Percentiles rank a stretch among this genome's conserved stretches.
phyloP scores from a whole-genome alignment of 2,888 invertebrate species.

The Metopia argyrocephala region DNA sequence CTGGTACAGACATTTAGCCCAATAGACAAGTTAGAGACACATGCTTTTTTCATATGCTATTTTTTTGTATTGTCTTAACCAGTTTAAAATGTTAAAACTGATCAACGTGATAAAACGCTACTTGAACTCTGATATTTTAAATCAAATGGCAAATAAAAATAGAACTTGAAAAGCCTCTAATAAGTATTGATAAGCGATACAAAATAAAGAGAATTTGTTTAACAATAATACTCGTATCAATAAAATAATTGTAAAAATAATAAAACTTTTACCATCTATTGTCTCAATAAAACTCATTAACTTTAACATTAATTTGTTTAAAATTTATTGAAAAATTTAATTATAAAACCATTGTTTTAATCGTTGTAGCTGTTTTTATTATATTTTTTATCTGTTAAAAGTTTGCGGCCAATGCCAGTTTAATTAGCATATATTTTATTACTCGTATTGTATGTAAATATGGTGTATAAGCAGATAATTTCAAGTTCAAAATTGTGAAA shows the following conservation, averaged over 20 bases:
- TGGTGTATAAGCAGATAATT: slow-evolving; percentile 10
- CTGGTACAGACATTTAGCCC: slow-evolving; percentile 10
- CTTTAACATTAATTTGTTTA: slow-evolving; percentile 17
- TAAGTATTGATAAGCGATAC: background rate
- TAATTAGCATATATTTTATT: slow-evolving; percentile 53
- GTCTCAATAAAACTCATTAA: slow-evolving; percentile 25
- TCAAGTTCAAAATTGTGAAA: slow-evolving; percentile 42
- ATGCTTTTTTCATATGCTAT: background rate
- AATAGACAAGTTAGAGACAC: slow-evolving; percentile 47
- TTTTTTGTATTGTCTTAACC: slow-evolving; percentile 2
- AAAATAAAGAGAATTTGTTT: slow-evolving; percentile 7
- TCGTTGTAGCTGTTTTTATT: too few relatives aligned
- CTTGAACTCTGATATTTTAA: slow-evolving; percentile 58
- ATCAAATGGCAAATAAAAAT: slow-evolving; percentile 24
- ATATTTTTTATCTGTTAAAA: background rate
- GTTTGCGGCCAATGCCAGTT: slow-evolving; percentile 60
- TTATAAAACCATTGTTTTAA: too few relatives aligned
- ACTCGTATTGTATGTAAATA: background rate
- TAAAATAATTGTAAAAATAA: slow-evolving; percentile 6
- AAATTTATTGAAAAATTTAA: slow-evolving; percentile 11
- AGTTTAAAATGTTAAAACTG: slow-evolving; percentile 45
- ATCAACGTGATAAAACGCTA: slow-evolving; percentile 33
- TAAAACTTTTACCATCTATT: slow-evolving; percentile 5
- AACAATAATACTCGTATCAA: background rate
- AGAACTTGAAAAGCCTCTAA: too few relatives aligned